Percentiles rank a stretch among this genome's conserved stretches.
These are phyloP conservation scores for Eupithecia dodoneata DNA, from an alignment of 2,888 invertebrate species.

Conservation along the genomic window DNA sequence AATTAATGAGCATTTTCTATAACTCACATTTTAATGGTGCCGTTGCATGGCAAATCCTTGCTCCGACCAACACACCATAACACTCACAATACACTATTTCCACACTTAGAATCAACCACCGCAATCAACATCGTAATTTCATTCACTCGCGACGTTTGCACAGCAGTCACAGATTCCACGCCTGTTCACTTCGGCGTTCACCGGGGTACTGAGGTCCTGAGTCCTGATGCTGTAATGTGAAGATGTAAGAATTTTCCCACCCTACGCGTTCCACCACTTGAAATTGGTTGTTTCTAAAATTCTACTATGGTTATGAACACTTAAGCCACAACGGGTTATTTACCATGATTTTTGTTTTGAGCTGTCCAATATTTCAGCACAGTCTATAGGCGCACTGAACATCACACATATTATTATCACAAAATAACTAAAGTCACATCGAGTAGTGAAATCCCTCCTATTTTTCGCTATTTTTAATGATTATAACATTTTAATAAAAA, in stretches of 20 bases:
- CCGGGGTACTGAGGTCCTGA: constrained; percentile 66
- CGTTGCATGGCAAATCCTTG: constrained; percentile 43
- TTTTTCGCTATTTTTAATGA: too few relatives aligned
- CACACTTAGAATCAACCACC: constrained; percentile 62
- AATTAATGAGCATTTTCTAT: neutral
- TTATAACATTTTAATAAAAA: too few relatives aligned
- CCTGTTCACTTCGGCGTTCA: constrained; percentile 63
- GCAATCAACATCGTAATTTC: constrained; percentile 70
- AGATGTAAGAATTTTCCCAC: constrained; percentile 53
- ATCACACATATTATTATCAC: too few relatives aligned
- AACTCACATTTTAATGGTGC: constrained; percentile 61
- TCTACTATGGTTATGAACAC: too few relatives aligned
- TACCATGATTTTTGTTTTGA: too few relatives aligned
- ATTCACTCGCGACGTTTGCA: constrained; percentile 60
- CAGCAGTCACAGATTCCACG: constrained; percentile 53
- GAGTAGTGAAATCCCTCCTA: too few relatives aligned
- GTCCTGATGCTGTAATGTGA: constrained; percentile 22
- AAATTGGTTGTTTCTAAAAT: constrained; percentile 35
- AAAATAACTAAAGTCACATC: too few relatives aligned
- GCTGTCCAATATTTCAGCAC: too few relatives aligned
- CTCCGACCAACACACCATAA: constrained; percentile 48
- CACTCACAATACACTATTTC: constrained; percentile 69
- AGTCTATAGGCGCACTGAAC: too few relatives aligned
- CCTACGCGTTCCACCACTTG: constrained; percentile 53
- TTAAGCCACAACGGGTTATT: too few relatives aligned